Evolutionary conservation across 1,140 invertebrate species (phyloP).

Genomic region (Papilio machaon): DNA sequence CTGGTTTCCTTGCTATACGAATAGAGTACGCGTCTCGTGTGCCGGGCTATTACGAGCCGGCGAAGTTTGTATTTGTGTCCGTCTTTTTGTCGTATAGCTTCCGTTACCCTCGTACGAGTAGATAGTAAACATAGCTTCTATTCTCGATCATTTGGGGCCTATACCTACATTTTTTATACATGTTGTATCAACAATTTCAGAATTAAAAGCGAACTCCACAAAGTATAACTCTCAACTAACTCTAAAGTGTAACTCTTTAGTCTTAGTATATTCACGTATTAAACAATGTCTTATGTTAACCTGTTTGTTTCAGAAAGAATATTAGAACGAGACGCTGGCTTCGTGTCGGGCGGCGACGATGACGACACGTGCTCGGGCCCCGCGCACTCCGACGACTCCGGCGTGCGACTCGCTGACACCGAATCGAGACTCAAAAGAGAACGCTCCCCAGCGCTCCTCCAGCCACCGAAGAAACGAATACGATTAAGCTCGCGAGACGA

Average conservation of each 20-base stretch:
- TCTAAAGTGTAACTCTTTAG: no score
- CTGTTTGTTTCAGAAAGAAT: slow-evolving; percentile 77
- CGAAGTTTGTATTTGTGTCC: slow-evolving; percentile 54
- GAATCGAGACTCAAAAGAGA: slow-evolving; percentile 87
- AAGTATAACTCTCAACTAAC: no score
- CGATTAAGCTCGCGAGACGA: slow-evolving; percentile 79
- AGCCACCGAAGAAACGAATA: slow-evolving; percentile 87
- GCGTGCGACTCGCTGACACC: slow-evolving; percentile 86
- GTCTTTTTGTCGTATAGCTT: slow-evolving; percentile 52
- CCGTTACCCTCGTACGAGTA: slow-evolving; percentile 44
- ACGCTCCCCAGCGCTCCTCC: slow-evolving; percentile 86
- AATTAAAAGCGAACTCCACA: no score
- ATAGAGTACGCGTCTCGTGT: slow-evolving; percentile 51
- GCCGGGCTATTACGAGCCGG: slow-evolving; percentile 57
- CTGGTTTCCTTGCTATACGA: slow-evolving; percentile 39
- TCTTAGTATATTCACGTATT: not conserved
- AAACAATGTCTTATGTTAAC: slow-evolving; percentile 40
- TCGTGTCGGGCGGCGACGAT: slow-evolving; percentile 88
- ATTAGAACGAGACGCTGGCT: slow-evolving; percentile 86
- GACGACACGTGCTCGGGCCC: slow-evolving; percentile 85
- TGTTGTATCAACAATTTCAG: not conserved
- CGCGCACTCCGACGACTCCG: slow-evolving; percentile 88
- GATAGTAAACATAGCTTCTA: slow-evolving; percentile 34
- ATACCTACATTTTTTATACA: not conserved
- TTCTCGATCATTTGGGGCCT: not conserved